A percentile compares a stretch with the other conserved stretches of the same genome.
phyloP scores from a whole-genome alignment of 2,888 invertebrate species.

The Orchesellides sinensis region DNA sequence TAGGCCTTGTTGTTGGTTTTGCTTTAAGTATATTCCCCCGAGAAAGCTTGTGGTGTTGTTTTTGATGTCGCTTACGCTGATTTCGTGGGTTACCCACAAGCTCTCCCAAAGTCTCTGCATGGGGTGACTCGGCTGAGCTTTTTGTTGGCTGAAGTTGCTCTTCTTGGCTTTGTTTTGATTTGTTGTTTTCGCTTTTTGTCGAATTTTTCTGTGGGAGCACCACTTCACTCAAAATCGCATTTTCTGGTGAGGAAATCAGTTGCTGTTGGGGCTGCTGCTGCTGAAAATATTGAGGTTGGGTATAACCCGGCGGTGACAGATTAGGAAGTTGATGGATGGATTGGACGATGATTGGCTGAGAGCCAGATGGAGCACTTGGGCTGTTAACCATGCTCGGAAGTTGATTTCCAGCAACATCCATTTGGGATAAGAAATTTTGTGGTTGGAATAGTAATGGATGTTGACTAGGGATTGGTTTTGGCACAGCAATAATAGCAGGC shows the following conservation, averaged over 20 bases:
- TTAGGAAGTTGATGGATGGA: slow-evolving; percentile 46
- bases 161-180: background rate
- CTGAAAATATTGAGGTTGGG: slow-evolving; percentile 15
- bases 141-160: background rate
- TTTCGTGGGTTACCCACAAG: slow-evolving; percentile 32
- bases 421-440: no score
- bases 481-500: slow-evolving; percentile 53
- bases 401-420: slow-evolving; percentile 21
- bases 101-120: slow-evolving; percentile 24
- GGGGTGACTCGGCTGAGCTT: slow-evolving; percentile 2
- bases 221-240: slow-evolving; percentile 22
- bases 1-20: slow-evolving; percentile 35
- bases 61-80: slow-evolving; percentile 49
- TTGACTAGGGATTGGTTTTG: slow-evolving; percentile 25
- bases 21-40: background rate
- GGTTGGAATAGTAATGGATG: no score
- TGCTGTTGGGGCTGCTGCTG: slow-evolving; percentile 15
- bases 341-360: slow-evolving; percentile 36
- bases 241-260: slow-evolving; percentile 48
- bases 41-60: slow-evolving; percentile 22
- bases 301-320: slow-evolving; percentile 20
- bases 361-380: background rate
- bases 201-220: background rate
- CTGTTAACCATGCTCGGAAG: slow-evolving; percentile 7
- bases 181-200: background rate